Percentiles rank a stretch among this genome's conserved stretches.
Conservation (phyloP, 1,140 invertebrate genomes). For the Brachionus plicatilis region DNA sequence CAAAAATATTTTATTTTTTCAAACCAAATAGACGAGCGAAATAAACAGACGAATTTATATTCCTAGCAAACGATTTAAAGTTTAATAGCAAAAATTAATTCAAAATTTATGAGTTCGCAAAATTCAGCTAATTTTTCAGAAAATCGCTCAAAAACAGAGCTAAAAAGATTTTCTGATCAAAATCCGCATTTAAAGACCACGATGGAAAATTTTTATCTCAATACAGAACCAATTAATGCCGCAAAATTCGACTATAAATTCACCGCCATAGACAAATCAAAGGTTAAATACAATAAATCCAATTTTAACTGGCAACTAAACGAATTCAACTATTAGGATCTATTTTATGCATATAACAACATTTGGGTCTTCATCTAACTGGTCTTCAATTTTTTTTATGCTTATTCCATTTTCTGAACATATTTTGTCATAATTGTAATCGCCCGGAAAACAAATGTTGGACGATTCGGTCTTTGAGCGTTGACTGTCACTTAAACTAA, state of each 20-base stretch:
- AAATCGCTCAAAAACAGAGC: not conserved
- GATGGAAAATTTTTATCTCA: not conserved
- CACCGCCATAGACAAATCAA: not conserved
- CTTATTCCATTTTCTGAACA: conserved; percentile 29
- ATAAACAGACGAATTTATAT: not conserved
- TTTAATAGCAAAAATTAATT: not conserved
- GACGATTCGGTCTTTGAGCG: not conserved
- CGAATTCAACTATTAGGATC: not conserved
- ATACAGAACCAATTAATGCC: not conserved
- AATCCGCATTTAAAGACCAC: not conserved
- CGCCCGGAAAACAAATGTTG: not conserved
- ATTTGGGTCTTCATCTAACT: conserved; percentile 4
- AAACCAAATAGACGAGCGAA: not conserved
- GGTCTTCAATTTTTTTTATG: conserved; percentile 21
- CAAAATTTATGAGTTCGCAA: not conserved
- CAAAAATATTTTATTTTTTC: not conserved
- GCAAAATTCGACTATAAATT: not conserved
- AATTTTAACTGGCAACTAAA: conserved; percentile 33
- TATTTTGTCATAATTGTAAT: conserved; percentile 22
- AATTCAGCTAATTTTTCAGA: not conserved
- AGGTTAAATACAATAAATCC: conserved; percentile 9
- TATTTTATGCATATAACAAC: conserved; percentile 33
- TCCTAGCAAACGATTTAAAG: not conserved
- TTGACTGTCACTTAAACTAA: conserved; percentile 44
- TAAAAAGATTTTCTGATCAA: not conserved